Conservation (phyloP, 1,140 invertebrate species). For the Neotoxoptera formosana region DNA sequence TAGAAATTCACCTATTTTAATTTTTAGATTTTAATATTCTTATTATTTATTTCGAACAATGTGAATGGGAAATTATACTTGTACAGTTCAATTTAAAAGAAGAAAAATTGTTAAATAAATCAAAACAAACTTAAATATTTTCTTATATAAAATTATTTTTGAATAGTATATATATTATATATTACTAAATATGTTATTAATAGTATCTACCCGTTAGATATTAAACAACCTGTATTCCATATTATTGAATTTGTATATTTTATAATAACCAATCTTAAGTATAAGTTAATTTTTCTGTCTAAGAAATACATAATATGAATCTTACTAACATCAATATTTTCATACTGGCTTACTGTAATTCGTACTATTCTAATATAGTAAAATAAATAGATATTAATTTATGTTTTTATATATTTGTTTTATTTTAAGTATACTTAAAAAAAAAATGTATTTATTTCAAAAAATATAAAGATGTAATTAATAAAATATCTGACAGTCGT, state of each 20-base stretch:
- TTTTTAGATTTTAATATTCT: not conserved
- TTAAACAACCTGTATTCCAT: not conserved
- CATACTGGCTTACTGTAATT: not conserved
- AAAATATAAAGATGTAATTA: constrained; percentile 8
- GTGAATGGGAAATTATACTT: constrained; percentile 3
- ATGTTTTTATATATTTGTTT: not conserved
- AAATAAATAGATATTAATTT: not conserved
- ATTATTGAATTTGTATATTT: constrained; percentile 9
- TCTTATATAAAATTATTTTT: constrained; percentile 29
- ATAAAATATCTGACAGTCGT: not conserved
- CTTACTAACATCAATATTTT: not conserved
- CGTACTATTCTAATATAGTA: not conserved
- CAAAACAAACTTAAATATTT: not conserved
- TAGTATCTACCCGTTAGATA: not conserved
- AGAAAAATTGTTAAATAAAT: not conserved
- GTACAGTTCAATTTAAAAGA: not conserved
- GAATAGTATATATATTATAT: not conserved
- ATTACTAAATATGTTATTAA: not conserved
- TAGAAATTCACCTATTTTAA: not conserved
- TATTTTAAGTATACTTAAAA: not conserved
- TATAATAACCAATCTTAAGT: not conserved
- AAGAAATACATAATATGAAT: not conserved
- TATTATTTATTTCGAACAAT: not conserved
- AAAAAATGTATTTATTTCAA: not conserved
- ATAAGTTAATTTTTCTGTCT: constrained; percentile 25